These are phyloP conservation scores for Enteromius unitaeniatus DNA, from an alignment of 2,797 vertebrate species.

Conservation along the genomic window DNA sequence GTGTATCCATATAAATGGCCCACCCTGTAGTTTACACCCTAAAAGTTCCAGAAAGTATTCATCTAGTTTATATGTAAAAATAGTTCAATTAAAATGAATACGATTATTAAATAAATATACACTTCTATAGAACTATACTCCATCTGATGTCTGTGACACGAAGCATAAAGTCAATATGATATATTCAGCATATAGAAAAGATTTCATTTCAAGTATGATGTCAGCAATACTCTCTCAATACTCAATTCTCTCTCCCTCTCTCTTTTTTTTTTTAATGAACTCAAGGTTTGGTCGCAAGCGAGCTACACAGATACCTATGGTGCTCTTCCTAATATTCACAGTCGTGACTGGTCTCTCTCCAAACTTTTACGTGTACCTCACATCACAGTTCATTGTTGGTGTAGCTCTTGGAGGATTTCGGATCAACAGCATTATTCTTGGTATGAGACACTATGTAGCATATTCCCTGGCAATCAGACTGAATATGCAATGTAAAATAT, in stretches of 20 bases:
- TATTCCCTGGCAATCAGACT: neutral
- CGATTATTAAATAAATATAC: neutral
- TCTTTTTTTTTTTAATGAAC: slow-evolving; percentile 10
- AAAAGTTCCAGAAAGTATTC: no score
- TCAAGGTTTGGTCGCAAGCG: slow-evolving; percentile 81
- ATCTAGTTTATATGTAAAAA: no score
- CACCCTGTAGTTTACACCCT: no score
- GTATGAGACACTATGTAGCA: slow-evolving; percentile 63
- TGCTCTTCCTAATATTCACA: slow-evolving; percentile 72
- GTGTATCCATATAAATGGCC: no score
- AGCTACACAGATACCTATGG: slow-evolving; percentile 74
- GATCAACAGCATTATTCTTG: slow-evolving; percentile 76
- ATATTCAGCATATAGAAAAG: neutral
- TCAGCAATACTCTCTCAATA: neutral
- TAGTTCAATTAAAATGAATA: no score
- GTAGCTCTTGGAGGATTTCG: slow-evolving; percentile 72
- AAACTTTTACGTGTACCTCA: slow-evolving; percentile 76
- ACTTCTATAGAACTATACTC: neutral
- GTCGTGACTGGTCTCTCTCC: slow-evolving; percentile 76
- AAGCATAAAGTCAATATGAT: no score
- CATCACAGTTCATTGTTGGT: slow-evolving; percentile 77
- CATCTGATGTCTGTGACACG: neutral
- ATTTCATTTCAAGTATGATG: neutral
- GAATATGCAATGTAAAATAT: neutral
- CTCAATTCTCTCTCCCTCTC: neutral